Evolutionary conservation across 2,113 vertebrate genomes (phyloP).

Genomic region (Callipepla squamata): DNA sequence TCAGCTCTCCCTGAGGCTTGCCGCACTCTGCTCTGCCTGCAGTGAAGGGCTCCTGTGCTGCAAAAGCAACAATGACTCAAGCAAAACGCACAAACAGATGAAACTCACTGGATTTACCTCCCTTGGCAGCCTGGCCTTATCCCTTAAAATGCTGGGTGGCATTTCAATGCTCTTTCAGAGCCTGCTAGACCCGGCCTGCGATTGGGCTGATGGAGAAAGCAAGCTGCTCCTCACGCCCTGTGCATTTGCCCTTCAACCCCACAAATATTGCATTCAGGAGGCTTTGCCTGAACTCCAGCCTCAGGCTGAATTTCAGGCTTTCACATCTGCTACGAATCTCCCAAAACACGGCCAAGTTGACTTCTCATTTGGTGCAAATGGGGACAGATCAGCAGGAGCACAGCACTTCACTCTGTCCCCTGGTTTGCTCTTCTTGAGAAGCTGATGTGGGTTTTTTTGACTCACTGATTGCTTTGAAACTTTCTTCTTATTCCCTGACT

Average conservation of each 20-base stretch:
- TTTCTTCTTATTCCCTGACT: not conserved
- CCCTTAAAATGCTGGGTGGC: not conserved
- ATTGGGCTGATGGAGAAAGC: not conserved
- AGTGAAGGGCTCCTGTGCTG: not conserved
- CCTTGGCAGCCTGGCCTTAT: slow-evolving; percentile 3
- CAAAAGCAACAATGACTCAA: not conserved
- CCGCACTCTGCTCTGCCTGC: not conserved
- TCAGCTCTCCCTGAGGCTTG: not conserved
- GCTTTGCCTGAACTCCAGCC: not conserved
- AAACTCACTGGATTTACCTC: not conserved
- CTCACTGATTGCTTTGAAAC: not conserved
- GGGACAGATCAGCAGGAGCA: not conserved
- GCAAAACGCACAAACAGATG: not conserved
- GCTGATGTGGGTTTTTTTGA: not conserved
- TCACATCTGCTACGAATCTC: not conserved
- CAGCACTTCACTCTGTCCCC: not conserved
- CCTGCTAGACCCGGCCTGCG: not conserved
- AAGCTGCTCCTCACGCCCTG: not conserved
- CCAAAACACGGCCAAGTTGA: not conserved
- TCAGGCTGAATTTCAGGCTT: not conserved
- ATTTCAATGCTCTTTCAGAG: slow-evolving; percentile 36
- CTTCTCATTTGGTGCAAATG: not conserved
- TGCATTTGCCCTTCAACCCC: not conserved
- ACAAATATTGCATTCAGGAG: not conserved
- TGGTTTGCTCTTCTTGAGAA: not conserved